Base-by-base conservation (phyloP, 2,888 invertebrate genomes). In the Plebejus argus region DNA sequence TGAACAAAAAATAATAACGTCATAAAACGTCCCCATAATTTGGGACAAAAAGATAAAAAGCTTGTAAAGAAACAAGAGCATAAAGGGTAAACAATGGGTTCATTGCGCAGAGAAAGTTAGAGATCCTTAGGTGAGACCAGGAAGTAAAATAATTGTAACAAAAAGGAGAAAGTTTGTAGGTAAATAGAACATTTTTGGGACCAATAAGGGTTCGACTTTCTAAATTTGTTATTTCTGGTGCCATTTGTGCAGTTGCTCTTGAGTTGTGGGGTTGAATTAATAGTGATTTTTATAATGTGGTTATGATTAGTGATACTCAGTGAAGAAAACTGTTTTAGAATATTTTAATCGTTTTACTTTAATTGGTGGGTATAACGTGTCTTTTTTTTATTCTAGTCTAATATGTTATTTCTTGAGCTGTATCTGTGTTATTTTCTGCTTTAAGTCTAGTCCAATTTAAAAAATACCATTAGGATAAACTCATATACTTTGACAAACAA, bases 131-230 rank as follows among this genome's bases (percentile, higher is more conserved):
- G 89, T 90, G 86, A 82, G 86, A 87, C 88, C 88, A 91, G 90
- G 89, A 91, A 91, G 88, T 90, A 86, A 86, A 82, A 82, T 85
- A 91, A 91, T 86, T 92, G 89, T 88, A 93, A 92, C 91, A 93
- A 92, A 93, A 93, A 91, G 88, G 91, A 93, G 93, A 93, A 93
- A 93, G 93, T 93, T 85, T 82, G 88, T 89, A 87, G 83, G 84
- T 82, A 83, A 86, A 87, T 88, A 84, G 84, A 88, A 81, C 79
- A 83, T 85, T 89, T 39, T 85, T 85, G 79, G 82, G 86, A 85
- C 93, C 93, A 94, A 93, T 93, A 82, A 83, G 82, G 84, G 85
- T 82, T 81, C 80, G 87, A 89, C 94, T 94, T 94, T 94, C 94
- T 93, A 93, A 93, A 85, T 86, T 85, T 83, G 83, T 87, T 86